phyloP scores from a whole-genome alignment of 2,888 invertebrate genomes.

The Scaptomyza parva region DNA sequence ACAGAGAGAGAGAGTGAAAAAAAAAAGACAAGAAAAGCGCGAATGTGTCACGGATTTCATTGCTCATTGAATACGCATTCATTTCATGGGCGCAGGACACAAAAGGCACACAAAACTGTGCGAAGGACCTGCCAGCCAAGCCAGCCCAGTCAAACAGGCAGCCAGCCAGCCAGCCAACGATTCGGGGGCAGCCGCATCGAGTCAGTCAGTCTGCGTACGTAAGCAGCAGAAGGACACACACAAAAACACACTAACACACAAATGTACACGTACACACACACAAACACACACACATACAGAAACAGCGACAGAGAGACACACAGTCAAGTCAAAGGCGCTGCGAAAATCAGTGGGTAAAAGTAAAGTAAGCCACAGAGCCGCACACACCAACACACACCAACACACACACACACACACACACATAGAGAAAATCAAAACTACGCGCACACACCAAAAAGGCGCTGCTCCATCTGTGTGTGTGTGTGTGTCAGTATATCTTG shows the following conservation, averaged over 20 bases:
- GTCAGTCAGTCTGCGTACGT: slow-evolving; percentile 82
- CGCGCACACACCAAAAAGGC: slow-evolving; percentile 74
- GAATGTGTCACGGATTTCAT: slow-evolving; percentile 82
- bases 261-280: slow-evolving; percentile 19
- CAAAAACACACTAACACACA: slow-evolving; percentile 34
- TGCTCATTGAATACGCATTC: slow-evolving; percentile 81
- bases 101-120: slow-evolving; percentile 46
- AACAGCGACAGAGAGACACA: slow-evolving; percentile 11
- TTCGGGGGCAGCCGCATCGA: slow-evolving; percentile 78
- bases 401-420: slow-evolving; percentile 1
- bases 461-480: slow-evolving; percentile 55
- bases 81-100: slow-evolving; percentile 65
- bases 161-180: neutral
- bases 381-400: neutral
- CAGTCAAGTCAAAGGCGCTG: slow-evolving; percentile 57
- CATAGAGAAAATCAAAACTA: slow-evolving; percentile 79
- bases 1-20: slow-evolving; percentile 6
- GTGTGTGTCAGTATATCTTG: slow-evolving; percentile 48
- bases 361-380: slow-evolving; percentile 73
- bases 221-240: slow-evolving; percentile 80
- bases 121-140: slow-evolving; percentile 62
- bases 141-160: neutral
- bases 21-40: slow-evolving; percentile 58
- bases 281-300: slow-evolving; percentile 22
- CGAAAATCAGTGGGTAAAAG: slow-evolving; percentile 66